Percentiles rank a stretch among this genome's conserved stretches.
Evolutionary conservation across 2,113 vertebrate genomes (phyloP).

Genomic region (Ia io): DNA sequence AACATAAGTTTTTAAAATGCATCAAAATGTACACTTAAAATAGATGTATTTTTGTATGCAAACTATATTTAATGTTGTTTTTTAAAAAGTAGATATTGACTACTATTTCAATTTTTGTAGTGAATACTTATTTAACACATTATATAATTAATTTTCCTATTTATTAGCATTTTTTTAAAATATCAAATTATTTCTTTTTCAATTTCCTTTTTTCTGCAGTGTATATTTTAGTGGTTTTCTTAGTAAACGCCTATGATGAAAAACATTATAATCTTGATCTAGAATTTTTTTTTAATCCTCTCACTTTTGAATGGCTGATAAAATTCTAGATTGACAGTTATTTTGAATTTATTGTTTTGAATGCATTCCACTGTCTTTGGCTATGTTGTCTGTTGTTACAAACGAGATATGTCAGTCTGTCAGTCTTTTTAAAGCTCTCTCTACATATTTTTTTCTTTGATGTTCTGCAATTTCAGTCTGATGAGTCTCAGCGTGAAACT

Average conservation of each 20-base stretch:
- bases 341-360: slow-evolving; percentile 56
- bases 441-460: neutral
- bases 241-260: neutral
- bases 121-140: neutral
- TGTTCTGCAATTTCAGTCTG: slow-evolving; percentile 39
- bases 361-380: slow-evolving; percentile 12
- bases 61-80: neutral
- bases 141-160: neutral
- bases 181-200: neutral
- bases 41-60: neutral
- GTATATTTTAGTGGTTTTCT: neutral
- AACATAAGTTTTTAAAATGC: neutral
- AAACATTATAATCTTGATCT: neutral
- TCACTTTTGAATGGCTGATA: neutral
- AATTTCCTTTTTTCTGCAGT: neutral
- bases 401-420: slow-evolving; percentile 27
- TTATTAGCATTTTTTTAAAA: neutral
- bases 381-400: slow-evolving; percentile 22
- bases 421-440: slow-evolving; percentile 13
- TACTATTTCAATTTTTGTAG: neutral
- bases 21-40: neutral
- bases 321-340: slow-evolving; percentile 32
- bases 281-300: neutral
- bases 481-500: slow-evolving; percentile 25
- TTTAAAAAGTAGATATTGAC: neutral